A percentile compares a stretch with the other conserved stretches of the same genome.
Evolutionary conservation across 2,113 vertebrate genomes (phyloP).

Genomic region (Camelus bactrianus): DNA sequence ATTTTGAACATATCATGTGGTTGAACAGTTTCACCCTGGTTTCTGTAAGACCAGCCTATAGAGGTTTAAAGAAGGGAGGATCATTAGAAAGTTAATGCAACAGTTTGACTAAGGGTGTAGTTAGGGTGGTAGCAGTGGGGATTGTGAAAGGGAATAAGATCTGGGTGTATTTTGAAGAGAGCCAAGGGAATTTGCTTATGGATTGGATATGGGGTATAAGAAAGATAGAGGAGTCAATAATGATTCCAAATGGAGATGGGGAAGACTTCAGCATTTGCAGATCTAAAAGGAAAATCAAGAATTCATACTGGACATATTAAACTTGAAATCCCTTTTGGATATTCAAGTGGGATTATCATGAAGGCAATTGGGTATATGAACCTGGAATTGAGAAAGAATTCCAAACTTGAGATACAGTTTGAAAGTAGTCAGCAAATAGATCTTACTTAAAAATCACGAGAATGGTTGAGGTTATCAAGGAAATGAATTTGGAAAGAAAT

Average conservation of each 20-base stretch:
- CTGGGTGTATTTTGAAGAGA: background rate
- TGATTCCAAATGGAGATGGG: background rate
- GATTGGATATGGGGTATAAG: background rate
- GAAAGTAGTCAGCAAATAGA: background rate
- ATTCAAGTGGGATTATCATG: background rate
- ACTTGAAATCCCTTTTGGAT: background rate
- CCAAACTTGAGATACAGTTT: constrained; percentile 22
- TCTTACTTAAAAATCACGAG: background rate
- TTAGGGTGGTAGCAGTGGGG: background rate
- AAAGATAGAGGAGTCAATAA: background rate
- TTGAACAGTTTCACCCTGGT: background rate
- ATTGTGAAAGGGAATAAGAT: background rate
- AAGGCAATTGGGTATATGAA: background rate
- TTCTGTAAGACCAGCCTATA: background rate
- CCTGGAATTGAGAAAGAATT: constrained; percentile 20
- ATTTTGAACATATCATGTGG: background rate
- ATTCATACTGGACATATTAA: background rate
- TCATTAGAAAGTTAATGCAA: background rate
- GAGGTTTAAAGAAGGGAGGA: background rate
- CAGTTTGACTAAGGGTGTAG: background rate
- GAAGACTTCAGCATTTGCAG: background rate
- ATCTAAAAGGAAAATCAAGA: background rate
- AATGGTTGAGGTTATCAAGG: background rate
- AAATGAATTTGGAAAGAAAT: background rate
- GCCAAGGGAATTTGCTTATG: background rate